Percentiles rank a stretch among this genome's conserved stretches.
phyloP scores from a whole-genome alignment of 1,140 invertebrate species.

The Leptestheria dahalacensis region DNA sequence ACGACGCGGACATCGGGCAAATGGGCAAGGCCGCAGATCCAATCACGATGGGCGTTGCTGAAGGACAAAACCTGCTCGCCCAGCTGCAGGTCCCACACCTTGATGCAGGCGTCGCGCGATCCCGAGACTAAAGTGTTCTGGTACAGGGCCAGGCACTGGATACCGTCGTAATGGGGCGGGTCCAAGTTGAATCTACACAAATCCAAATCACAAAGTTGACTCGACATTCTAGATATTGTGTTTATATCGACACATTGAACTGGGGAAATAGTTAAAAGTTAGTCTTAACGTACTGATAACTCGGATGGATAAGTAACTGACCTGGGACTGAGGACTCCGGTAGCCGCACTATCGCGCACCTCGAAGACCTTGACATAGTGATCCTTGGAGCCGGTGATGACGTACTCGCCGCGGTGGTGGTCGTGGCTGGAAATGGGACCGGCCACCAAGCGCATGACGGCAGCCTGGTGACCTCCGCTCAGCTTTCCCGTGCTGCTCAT shows the following conservation, averaged over 20 bases:
- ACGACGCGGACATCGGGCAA: constrained; percentile 42
- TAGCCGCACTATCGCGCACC: background rate
- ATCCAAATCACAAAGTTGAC: constrained; percentile 10
- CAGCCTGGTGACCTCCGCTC: constrained; percentile 67
- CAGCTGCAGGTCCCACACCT: constrained; percentile 63
- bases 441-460: constrained; percentile 67
- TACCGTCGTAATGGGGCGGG: constrained; percentile 83
- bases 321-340: constrained; percentile 5
- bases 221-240: background rate
- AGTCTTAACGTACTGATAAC: too few species aligned
- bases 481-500: constrained; percentile 45
- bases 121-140: constrained; percentile 60
- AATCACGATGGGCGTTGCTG: constrained; percentile 77
- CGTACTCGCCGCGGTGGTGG: constrained; percentile 24
- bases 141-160: constrained; percentile 55
- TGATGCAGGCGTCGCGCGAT: constrained; percentile 72
- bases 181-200: constrained; percentile 42
- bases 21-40: constrained; percentile 62
- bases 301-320: background rate
- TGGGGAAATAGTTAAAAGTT: too few species aligned
- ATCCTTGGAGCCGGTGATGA: constrained; percentile 78
- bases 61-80: constrained; percentile 56
- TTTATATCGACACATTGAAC: too few species aligned
- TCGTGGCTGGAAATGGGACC: constrained; percentile 36
- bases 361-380: constrained; percentile 49